Conservation (phyloP, 2,888 invertebrate species). For the Pyralis farinalis region DNA sequence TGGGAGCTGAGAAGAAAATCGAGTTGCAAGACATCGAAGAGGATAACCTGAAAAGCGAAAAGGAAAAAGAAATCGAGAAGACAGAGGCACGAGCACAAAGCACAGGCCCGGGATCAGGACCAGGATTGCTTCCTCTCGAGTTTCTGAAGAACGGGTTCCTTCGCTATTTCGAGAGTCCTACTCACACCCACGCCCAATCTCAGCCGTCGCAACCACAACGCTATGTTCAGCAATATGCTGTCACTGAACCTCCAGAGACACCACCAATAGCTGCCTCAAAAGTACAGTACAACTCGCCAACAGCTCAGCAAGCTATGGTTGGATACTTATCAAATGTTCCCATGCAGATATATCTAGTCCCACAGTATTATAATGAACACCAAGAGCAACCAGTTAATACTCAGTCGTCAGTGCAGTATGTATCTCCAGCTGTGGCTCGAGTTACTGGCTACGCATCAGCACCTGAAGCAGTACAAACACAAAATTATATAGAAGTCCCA, state of each 20-base stretch:
- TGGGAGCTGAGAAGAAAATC: constrained; percentile 81
- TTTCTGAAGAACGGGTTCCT: constrained; percentile 55
- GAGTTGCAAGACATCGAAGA: constrained; percentile 88
- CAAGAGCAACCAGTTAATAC: constrained; percentile 32
- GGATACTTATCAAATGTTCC: constrained; percentile 70
- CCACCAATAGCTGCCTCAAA: constrained; percentile 28
- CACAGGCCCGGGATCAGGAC: constrained; percentile 24
- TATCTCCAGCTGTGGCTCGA: constrained; percentile 28
- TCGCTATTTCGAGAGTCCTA: constrained; percentile 46
- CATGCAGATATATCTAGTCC: constrained; percentile 72
- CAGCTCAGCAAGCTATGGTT: constrained; percentile 56
- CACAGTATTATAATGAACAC: constrained; percentile 59
- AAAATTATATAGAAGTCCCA: constrained; percentile 59
- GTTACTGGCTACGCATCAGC: constrained; percentile 36
- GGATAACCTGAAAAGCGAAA: constrained; percentile 84
- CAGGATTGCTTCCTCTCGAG: constrained; percentile 42
- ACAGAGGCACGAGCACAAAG: constrained; percentile 36
- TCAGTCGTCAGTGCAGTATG: constrained; percentile 40
- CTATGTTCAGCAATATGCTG: constrained; percentile 66
- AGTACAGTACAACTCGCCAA: constrained; percentile 34
- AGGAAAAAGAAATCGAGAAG: constrained; percentile 51
- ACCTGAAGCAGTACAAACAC: constrained; percentile 47
- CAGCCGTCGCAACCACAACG: constrained; percentile 41
- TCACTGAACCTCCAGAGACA: constrained; percentile 61
- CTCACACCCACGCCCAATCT: constrained; percentile 19